Evolutionary conservation across 2,888 invertebrate genomes (phyloP).

Genomic region (Acanthosepion esculentum): DNA sequence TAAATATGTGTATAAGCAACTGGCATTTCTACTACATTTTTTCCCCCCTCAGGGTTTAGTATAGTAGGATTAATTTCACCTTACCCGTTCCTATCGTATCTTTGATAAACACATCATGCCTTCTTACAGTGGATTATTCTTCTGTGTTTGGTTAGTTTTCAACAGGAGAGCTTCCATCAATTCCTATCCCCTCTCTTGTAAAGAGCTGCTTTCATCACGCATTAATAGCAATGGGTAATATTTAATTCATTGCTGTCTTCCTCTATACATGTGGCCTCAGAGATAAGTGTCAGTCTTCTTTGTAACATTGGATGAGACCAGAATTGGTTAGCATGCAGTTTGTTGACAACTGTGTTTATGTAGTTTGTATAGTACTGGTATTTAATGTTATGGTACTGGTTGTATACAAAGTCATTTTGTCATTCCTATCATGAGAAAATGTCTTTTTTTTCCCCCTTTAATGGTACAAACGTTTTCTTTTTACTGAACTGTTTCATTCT

Average conservation of each 20-base stretch:
- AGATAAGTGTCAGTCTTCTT: conserved; percentile 33
- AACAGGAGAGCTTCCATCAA: neutral
- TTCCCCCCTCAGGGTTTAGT: neutral
- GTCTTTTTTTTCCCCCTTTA: neutral
- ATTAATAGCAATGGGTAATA: conserved; percentile 16
- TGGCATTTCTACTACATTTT: neutral
- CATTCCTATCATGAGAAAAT: neutral
- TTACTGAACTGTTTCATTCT: too few relatives aligned
- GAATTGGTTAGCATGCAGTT: neutral
- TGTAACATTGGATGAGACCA: conserved; percentile 9
- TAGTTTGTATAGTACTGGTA: neutral
- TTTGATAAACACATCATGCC: conserved; percentile 22
- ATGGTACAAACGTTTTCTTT: neutral
- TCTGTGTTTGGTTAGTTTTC: neutral
- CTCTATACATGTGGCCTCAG: neutral
- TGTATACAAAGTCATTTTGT: conserved; percentile 7
- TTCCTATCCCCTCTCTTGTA: neutral
- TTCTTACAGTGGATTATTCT: conserved; percentile 33
- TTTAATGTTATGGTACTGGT: neutral
- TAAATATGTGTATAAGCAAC: neutral
- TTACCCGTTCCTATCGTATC: neutral
- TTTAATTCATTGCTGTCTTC: neutral
- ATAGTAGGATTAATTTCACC: neutral
- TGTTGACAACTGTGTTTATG: conserved; percentile 33
- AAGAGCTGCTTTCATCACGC: neutral